phyloP scores from a whole-genome alignment of 2,888 invertebrate species.

The Nemoura dubitans region DNA sequence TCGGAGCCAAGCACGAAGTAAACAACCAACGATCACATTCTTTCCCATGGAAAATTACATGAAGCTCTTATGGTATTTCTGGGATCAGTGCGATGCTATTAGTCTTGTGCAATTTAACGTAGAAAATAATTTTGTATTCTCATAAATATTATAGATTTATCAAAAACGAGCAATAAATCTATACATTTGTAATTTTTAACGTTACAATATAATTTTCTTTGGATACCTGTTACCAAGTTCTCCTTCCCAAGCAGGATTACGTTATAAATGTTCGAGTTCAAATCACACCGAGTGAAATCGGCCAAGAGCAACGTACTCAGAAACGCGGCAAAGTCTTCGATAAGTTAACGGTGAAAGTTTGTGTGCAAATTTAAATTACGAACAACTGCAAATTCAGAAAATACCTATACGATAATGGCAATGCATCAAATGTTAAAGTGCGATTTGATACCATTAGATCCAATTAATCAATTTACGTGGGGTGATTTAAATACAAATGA shows the following conservation, averaged over 20 bases:
- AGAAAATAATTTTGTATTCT: not conserved
- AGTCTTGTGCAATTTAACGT: no score
- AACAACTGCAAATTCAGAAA: not conserved
- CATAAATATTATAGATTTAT: not conserved
- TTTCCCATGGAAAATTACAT: not conserved
- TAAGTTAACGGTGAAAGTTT: constrained; percentile 13
- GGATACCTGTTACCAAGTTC: not conserved
- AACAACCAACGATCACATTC: not conserved
- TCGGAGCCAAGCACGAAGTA: not conserved
- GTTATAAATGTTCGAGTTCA: constrained; percentile 20
- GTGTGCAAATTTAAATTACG: not conserved
- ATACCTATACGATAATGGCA: not conserved
- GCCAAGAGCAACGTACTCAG: not conserved
- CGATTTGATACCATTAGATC: constrained; percentile 12
- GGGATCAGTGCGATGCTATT: not conserved
- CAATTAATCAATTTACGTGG: constrained; percentile 15
- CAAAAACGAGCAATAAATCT: not conserved
- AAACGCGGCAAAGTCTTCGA: constrained; percentile 14
- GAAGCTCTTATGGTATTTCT: not conserved
- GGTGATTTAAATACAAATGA: not conserved
- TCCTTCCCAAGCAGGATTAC: not conserved
- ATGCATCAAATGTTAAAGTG: constrained; percentile 16
- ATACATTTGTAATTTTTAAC: not conserved
- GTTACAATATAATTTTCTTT: not conserved
- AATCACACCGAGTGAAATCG: constrained; percentile 18